These are phyloP conservation scores for Cybosia mesomella DNA, from an alignment of 2,888 invertebrate species.

Conservation along the genomic window DNA sequence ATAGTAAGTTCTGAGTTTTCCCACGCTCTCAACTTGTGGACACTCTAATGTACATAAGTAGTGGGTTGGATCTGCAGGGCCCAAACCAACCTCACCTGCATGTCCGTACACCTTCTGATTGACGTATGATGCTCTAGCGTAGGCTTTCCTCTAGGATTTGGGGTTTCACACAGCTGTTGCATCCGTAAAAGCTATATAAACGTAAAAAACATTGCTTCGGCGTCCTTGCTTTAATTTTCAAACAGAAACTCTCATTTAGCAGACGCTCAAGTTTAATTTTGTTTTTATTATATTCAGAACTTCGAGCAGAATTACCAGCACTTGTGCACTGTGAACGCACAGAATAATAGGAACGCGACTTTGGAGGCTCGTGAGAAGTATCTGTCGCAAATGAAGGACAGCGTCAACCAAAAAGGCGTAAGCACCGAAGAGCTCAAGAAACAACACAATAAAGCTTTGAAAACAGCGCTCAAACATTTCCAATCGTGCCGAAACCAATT, in stretches of 20 bases:
- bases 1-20: not conserved
- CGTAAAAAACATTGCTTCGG: no score
- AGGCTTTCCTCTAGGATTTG: no score
- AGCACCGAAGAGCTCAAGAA: constrained; percentile 12
- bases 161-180: no score
- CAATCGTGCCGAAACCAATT: constrained; percentile 21
- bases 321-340: constrained; percentile 23
- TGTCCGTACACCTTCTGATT: no score
- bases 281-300: constrained; percentile 10
- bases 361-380: constrained; percentile 28
- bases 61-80: no score
- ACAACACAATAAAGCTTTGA: constrained; percentile 10
- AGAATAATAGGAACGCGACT: constrained; percentile 28
- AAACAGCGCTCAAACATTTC: constrained; percentile 23
- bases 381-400: constrained; percentile 19
- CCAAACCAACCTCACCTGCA: no score
- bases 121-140: no score
- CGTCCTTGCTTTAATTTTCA: no score
- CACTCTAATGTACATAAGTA: no score
- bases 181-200: no score
- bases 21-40: not conserved
- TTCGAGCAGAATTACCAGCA: constrained; percentile 17
- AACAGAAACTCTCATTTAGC: no score
- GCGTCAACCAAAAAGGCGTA: constrained; percentile 15
- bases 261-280: no score